Evolutionary conservation across 1,140 invertebrate species (phyloP), one percentile per base, ranked within the genome.

Genomic region (Rhynchophorus ferrugineus): DNA sequence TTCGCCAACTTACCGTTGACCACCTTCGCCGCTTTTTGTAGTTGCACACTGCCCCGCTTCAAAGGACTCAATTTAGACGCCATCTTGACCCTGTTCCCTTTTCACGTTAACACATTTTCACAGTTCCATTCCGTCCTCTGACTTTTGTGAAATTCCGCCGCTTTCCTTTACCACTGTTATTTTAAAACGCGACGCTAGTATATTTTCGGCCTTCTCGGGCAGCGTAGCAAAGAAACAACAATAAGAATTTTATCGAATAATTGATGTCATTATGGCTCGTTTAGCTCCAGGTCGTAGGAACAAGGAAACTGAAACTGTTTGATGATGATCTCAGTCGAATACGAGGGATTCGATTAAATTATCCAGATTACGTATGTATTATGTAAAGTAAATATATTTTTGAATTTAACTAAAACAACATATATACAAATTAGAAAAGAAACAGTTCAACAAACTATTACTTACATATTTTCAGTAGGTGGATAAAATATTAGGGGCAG

Each of bases 31-130:
- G 75, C 76, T 53, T 69, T 69, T 58, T 75, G 73, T 13, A 78
- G 55, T 59, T 78, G 76, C 22, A 78, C 74, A 55, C 76, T 78
- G 29, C 76, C 68, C 35, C 76, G 67, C 62, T 78, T 78, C 3
- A 78, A 69, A 48, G 72, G 64, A 7, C 56, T 39, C 21, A 60
- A 47, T 17, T 49, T 54, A 13, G 54, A 54, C 13, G 58, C 41
- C 44, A 54, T 54, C 13, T 21, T 37, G 8, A 3, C 21, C 13
- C n/a, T 16, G 3, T 21, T n/a, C 3, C 5, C 24, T 29, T 29
- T 29, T 29, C 11, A 29, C 11, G 5, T 29, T 29, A 5, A 29
- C 17, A 38, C 7, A 38, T 38, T 38, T 14, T 14, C 7, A 3
- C 37, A 38, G 18, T 38, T 19, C 37, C 37, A 14, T 38, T 38